Evolutionary conservation across 2,797 vertebrate genomes (phyloP).

Genomic region (Mallotus villosus): DNA sequence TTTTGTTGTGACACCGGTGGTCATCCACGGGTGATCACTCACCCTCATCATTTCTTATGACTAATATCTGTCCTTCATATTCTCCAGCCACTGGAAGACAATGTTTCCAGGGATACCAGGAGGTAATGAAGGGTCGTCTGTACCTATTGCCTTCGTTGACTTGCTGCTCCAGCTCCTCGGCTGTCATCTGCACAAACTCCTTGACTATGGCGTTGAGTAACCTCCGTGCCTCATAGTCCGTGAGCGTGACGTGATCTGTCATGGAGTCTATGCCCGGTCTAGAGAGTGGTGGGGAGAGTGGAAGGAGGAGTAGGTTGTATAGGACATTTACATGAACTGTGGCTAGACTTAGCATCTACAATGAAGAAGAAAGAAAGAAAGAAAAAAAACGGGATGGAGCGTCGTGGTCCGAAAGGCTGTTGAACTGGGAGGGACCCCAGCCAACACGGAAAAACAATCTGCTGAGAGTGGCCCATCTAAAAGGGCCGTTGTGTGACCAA

Average conservation of each 20-base stretch:
- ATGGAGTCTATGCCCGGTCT: conserved; percentile 84
- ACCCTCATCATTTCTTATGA: neutral
- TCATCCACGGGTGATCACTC: neutral
- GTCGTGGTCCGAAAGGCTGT: conserved; percentile 52
- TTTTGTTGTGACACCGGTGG: neutral
- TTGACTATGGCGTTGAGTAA: conserved; percentile 89
- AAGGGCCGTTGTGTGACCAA: conserved; percentile 28
- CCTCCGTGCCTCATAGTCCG: conserved; percentile 86
- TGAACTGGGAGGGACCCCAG: conserved; percentile 50
- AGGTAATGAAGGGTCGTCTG: conserved; percentile 17
- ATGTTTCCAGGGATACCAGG: neutral
- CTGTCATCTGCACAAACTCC: conserved; percentile 89
- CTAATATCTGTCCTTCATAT: too few relatives aligned
- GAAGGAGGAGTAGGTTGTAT: neutral
- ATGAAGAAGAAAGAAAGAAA: conserved; percentile 21
- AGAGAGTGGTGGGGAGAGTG: neutral
- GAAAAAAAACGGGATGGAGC: conserved; percentile 1
- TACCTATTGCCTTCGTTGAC: conserved; percentile 87
- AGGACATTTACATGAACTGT: conserved; percentile 33
- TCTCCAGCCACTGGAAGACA: neutral
- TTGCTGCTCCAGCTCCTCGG: conserved; percentile 84
- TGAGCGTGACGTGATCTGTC: conserved; percentile 80
- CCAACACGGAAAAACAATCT: conserved; percentile 67
- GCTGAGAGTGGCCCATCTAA: conserved; percentile 63
- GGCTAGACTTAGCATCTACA: conserved; percentile 38